phyloP scores from a whole-genome alignment of 2,797 vertebrate species.

The Hirundo rustica region DNA sequence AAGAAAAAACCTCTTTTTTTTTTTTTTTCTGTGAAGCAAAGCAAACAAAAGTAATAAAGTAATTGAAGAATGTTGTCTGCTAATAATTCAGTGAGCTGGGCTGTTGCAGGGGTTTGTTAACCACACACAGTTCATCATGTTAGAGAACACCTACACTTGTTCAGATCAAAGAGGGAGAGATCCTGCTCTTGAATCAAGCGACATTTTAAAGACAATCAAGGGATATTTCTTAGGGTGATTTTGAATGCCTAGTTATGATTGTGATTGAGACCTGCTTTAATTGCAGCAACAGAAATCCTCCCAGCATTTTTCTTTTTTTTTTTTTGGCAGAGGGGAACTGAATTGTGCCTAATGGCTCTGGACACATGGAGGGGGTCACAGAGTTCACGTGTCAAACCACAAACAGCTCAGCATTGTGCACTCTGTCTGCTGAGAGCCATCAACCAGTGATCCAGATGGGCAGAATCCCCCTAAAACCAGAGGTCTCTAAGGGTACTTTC shows the following conservation, averaged over 20 bases:
- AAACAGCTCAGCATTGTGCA: background rate
- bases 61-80: background rate
- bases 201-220: background rate
- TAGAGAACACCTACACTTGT: background rate
- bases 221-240: background rate
- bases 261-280: background rate
- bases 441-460: background rate
- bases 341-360: background rate
- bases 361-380: background rate
- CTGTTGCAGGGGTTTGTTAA: background rate
- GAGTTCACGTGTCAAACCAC: background rate
- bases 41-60: background rate
- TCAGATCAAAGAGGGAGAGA: background rate
- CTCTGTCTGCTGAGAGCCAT: background rate
- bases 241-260: background rate
- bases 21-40: rapidly evolving
- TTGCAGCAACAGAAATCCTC: background rate
- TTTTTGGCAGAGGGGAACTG: background rate
- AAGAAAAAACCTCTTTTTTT: rapidly evolving
- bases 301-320: background rate
- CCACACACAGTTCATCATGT: background rate
- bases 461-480: background rate
- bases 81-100: background rate
- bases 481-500: background rate
- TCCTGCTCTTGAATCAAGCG: background rate